Conservation (phyloP, 2,113 vertebrate species). For the Andinoacara biseriatus region DNA sequence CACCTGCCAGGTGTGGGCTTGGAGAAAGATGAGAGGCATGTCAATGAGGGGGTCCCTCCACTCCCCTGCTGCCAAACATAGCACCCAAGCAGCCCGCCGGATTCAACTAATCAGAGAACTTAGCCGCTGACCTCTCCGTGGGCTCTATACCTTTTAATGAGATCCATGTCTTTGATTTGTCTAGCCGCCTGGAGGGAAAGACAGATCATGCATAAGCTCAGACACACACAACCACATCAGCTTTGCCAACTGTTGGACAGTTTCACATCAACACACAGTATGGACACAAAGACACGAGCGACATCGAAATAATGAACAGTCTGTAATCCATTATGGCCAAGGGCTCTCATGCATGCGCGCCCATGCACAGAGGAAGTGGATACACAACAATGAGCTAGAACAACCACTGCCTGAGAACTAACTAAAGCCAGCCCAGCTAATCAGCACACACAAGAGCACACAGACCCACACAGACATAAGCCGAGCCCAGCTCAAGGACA, state of each 20-base stretch:
- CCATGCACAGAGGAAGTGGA: conserved; percentile 36
- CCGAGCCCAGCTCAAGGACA: conserved; percentile 69
- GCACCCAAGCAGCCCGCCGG: conserved; percentile 30
- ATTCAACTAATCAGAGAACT: conserved; percentile 72
- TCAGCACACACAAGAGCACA: conserved; percentile 53
- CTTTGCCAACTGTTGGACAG: conserved; percentile 34
- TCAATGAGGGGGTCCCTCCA: conserved; percentile 14
- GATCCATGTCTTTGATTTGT: conserved; percentile 72
- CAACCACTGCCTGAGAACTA: conserved; percentile 32
- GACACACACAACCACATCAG: conserved; percentile 5
- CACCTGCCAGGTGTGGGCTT: conserved; percentile 42
- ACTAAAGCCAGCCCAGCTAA: conserved; percentile 41
- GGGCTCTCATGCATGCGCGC: conserved; percentile 24
- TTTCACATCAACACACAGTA: conserved; percentile 18
- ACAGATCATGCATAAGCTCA: conserved; percentile 42
- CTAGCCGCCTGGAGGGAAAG: conserved; percentile 57
- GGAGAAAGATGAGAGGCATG: conserved; percentile 57
- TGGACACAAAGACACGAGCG: conserved; percentile 24
- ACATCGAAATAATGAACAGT: conserved; percentile 57
- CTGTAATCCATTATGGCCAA: conserved; percentile 44
- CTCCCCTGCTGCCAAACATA: conserved; percentile 11
- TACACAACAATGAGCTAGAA: conserved; percentile 28
- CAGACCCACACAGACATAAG: conserved; percentile 19
- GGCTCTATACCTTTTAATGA: conserved; percentile 71
- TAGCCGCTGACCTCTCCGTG: conserved; percentile 65